Conservation (phyloP, 2,113 vertebrate species). For the Spheniscus mendiculus region DNA sequence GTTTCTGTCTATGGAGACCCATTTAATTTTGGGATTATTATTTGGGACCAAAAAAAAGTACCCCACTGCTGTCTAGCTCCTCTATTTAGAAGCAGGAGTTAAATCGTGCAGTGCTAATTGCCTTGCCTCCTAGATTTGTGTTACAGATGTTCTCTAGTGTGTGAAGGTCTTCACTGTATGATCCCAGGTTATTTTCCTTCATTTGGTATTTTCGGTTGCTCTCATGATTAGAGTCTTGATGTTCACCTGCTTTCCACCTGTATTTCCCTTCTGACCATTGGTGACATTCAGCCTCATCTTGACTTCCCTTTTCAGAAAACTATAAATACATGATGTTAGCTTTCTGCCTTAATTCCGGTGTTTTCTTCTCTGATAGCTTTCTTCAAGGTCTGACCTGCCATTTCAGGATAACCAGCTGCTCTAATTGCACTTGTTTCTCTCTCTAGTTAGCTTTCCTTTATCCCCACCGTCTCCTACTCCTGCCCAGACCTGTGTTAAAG, state of each 20-base stretch:
- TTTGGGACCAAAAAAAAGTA: not conserved
- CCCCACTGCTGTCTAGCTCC: not conserved
- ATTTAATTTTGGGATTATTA: not conserved
- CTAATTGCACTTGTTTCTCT: not conserved
- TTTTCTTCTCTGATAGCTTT: not conserved
- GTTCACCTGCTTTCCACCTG: not conserved
- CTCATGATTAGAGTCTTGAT: accelerated
- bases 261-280: not conserved
- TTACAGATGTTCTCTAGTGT: not conserved
- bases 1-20: not conserved
- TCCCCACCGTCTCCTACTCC: not conserved
- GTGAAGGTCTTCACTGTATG: not conserved
- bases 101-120: too few species aligned
- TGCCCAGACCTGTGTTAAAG: not conserved
- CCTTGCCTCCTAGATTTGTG: not conserved
- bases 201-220: not conserved
- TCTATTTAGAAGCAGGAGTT: not conserved
- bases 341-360: not conserved
- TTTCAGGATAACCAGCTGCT: not conserved
- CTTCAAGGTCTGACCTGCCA: not conserved
- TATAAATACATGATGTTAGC: not conserved
- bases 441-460: not conserved
- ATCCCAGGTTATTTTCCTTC: not conserved
- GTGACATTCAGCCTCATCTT: not conserved
- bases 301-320: not conserved